phyloP scores from a whole-genome alignment of 2,113 vertebrate species.

The Phasianus colchicus region DNA sequence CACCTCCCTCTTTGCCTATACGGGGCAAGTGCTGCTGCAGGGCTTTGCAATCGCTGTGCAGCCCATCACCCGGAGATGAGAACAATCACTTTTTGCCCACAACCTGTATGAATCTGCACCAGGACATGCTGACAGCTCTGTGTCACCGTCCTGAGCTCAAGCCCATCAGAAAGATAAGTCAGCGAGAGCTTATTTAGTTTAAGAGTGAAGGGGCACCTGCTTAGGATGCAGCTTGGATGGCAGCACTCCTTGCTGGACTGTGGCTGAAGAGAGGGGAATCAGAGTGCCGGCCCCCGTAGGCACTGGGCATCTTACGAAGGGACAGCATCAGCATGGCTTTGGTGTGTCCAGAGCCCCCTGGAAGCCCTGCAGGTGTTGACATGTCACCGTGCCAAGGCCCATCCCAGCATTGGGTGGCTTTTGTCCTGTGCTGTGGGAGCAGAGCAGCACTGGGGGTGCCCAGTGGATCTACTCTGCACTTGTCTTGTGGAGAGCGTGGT shows the following conservation, averaged over 20 bases:
- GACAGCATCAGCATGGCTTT: neutral
- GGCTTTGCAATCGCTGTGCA: neutral
- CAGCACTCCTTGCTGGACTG: neutral
- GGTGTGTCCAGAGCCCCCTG: neutral
- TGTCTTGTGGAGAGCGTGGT: fast-evolving
- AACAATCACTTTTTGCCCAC: constrained; percentile 59
- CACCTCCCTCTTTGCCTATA: neutral
- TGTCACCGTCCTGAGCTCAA: neutral
- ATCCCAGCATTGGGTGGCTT: fast-evolving
- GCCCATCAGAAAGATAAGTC: neutral
- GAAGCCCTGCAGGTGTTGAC: neutral
- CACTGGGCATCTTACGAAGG: neutral
- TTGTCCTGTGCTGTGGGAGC: neutral
- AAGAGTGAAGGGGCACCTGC: neutral
- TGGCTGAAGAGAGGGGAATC: neutral
- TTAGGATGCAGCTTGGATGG: neutral
- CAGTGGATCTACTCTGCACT: fast-evolving
- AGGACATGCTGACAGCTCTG: neutral
- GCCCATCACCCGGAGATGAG: neutral
- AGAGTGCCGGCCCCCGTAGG: fast-evolving
- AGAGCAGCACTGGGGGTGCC: neutral
- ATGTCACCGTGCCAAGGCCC: fast-evolving
- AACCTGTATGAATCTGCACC: neutral
- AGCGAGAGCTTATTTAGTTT: neutral
- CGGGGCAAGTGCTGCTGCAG: neutral